phyloP scores from a whole-genome alignment of 2,888 invertebrate species.

The Andrena trimmerana region DNA sequence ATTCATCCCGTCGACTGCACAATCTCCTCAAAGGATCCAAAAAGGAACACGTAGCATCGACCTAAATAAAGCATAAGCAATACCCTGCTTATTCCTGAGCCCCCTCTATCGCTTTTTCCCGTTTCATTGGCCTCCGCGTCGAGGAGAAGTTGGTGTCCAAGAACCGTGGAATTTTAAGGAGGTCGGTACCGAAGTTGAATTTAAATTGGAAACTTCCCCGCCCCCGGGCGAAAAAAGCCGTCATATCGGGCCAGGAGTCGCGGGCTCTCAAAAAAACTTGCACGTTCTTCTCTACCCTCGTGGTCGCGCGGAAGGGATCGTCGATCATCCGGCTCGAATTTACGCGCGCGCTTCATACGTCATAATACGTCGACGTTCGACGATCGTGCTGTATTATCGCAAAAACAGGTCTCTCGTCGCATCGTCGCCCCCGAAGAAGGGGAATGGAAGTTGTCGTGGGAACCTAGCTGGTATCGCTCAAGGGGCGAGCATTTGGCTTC shows the following conservation, averaged over 20 bases:
- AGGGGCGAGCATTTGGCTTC: constrained; percentile 33
- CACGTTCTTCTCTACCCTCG: constrained; percentile 18
- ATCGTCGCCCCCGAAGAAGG: constrained; percentile 2
- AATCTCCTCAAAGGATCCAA: background rate
- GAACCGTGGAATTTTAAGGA: constrained; percentile 51
- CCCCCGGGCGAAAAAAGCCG: constrained; percentile 9
- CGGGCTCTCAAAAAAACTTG: constrained; percentile 4
- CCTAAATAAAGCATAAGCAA: constrained; percentile 23
- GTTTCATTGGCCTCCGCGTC: constrained; percentile 46
- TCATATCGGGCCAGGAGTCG: constrained; percentile 16
- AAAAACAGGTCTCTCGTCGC: constrained; percentile 8
- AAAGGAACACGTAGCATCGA: constrained; percentile 10
- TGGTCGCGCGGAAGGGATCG: constrained; percentile 17
- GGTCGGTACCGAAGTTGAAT: constrained; percentile 42
- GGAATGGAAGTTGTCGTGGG: constrained; percentile 25
- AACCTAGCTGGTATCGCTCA: constrained; percentile 11
- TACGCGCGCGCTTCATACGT: constrained; percentile 21
- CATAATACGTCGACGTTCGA: constrained; percentile 51
- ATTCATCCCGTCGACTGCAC: background rate
- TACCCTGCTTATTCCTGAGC: background rate
- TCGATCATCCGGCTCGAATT: constrained; percentile 40
- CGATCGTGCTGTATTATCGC: constrained; percentile 38
- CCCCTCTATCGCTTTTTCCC: constrained; percentile 27
- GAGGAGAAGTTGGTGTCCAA: constrained; percentile 41
- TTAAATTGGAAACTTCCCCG: constrained; percentile 41